Evolutionary conservation across 2,797 vertebrate genomes (phyloP).

Genomic region (Lepilemur ruficaudatus): DNA sequence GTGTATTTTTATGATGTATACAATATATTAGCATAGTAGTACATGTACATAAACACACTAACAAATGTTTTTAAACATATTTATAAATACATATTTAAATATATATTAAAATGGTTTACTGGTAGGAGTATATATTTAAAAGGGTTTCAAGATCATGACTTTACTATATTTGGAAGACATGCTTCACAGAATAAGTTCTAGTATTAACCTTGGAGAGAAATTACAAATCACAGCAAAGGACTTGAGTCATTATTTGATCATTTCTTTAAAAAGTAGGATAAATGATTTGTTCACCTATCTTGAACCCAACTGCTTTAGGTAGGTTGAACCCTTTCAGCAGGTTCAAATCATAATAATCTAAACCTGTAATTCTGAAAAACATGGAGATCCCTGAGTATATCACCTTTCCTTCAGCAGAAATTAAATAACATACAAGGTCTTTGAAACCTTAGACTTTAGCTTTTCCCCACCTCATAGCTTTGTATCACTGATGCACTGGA

Average conservation of each 20-base stretch:
- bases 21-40: not conserved
- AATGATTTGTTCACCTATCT: not conserved
- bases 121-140: not conserved
- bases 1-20: not conserved
- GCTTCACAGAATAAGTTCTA: not conserved
- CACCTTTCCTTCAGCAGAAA: not conserved
- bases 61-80: not conserved
- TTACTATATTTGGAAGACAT: not conserved
- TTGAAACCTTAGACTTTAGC: not conserved
- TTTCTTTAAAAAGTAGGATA: not conserved
- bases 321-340: not conserved
- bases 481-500: not conserved
- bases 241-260: not conserved
- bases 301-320: not conserved
- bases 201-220: not conserved
- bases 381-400: not conserved
- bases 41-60: not conserved
- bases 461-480: not conserved
- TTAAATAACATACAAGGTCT: not conserved
- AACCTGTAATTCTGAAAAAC: not conserved
- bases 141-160: not conserved
- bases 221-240: not conserved
- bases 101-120: not conserved
- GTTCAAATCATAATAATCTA: not conserved
- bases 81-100: not conserved